Percentiles rank a stretch among this genome's conserved stretches.
phyloP scores from a whole-genome alignment of 1,140 invertebrate genomes.

The Planococcus citri region DNA sequence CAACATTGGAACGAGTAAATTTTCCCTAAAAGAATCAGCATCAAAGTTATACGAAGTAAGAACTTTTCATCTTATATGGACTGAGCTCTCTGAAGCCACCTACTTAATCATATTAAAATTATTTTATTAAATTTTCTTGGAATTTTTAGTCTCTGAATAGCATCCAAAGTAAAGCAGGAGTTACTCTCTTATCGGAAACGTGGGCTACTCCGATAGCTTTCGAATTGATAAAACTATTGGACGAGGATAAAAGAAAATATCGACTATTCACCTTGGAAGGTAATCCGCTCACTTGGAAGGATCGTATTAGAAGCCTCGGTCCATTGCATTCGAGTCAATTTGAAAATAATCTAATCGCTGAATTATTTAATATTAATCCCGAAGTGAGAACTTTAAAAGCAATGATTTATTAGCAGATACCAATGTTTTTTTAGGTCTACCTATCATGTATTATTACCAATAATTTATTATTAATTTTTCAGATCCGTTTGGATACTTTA shows the following conservation, averaged over 20 bases:
- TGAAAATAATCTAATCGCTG: neutral
- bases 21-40: constrained; percentile 14
- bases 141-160: neutral
- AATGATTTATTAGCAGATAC: neutral
- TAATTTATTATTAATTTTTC: neutral
- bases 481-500: neutral
- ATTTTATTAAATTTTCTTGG: neutral
- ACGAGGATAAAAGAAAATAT: neutral
- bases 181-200: neutral
- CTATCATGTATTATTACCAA: no score
- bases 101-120: neutral
- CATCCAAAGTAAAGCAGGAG: neutral
- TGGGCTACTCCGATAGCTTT: neutral
- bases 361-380: neutral
- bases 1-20: neutral
- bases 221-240: neutral
- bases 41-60: neutral
- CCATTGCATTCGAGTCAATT: neutral
- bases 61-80: neutral
- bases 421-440: neutral
- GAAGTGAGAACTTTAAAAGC: neutral
- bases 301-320: neutral
- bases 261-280: neutral
- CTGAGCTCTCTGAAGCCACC: neutral
- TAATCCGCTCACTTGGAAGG: neutral